These are phyloP conservation scores for Talpa occidentalis DNA, from an alignment of 2,113 vertebrate species.

Conservation along the genomic window DNA sequence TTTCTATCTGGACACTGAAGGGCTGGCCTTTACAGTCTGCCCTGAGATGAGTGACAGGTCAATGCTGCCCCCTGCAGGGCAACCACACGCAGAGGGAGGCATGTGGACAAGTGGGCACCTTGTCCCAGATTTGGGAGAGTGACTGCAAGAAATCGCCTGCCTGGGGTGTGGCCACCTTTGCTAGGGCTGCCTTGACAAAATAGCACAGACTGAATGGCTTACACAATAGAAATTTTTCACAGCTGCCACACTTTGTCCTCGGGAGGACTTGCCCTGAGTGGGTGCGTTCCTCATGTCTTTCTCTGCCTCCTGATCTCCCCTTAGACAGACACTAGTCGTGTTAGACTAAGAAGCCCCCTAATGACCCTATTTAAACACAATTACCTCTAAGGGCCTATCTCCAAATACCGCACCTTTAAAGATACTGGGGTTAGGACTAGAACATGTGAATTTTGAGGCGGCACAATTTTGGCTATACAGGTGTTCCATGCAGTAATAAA, in stretches of 20 bases:
- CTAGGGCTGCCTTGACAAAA: neutral
- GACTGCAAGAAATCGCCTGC: neutral
- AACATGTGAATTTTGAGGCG: neutral
- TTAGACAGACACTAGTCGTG: neutral
- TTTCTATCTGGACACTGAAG: neutral
- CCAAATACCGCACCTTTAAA: neutral
- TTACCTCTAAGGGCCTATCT: neutral
- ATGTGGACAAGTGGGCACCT: neutral
- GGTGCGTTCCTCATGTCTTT: rapidly evolving
- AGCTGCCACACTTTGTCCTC: rapidly evolving
- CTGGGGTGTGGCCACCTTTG: neutral
- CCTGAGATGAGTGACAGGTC: neutral
- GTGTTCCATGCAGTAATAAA: too few relatives aligned
- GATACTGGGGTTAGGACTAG: neutral
- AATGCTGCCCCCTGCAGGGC: neutral
- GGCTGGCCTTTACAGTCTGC: neutral
- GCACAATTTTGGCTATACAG: neutral
- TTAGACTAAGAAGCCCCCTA: neutral
- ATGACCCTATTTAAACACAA: neutral
- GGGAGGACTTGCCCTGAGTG: neutral
- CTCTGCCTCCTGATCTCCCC: too few relatives aligned
- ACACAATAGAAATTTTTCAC: neutral
- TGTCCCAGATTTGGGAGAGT: neutral
- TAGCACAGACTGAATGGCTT: neutral
- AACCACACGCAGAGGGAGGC: neutral